Evolutionary conservation across 1,140 invertebrate genomes (phyloP).

Genomic region (Drosophila biarmipes): DNA sequence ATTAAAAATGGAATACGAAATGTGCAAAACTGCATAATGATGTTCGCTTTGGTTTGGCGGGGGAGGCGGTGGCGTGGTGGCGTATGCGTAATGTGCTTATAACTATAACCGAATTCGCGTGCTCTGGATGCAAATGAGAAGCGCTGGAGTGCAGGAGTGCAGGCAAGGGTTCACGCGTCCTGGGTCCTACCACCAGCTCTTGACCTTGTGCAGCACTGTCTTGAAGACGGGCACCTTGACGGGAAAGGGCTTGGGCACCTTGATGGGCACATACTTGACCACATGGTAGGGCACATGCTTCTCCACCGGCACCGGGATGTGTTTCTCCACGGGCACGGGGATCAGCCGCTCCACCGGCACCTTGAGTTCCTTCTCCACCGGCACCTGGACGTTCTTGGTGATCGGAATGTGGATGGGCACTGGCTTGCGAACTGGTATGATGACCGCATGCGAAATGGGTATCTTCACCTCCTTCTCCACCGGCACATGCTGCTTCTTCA

Average conservation of each 20-base stretch:
- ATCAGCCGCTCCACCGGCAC: constrained; percentile 90
- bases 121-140: constrained; percentile 30
- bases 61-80: background rate
- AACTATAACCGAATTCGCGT: constrained; percentile 49
- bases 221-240: constrained; percentile 91
- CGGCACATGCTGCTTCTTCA: constrained; percentile 89
- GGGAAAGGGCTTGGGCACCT: constrained; percentile 90
- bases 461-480: constrained; percentile 88
- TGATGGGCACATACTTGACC: constrained; percentile 90
- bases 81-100: constrained; percentile 63
- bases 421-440: constrained; percentile 89
- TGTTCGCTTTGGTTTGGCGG: constrained; percentile 48
- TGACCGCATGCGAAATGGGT: constrained; percentile 89
- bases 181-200: constrained; percentile 80
- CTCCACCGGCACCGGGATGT: constrained; percentile 90
- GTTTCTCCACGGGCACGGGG: constrained; percentile 90
- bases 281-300: constrained; percentile 89
- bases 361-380: constrained; percentile 89
- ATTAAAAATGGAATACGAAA: constrained; percentile 47
- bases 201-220: constrained; percentile 87
- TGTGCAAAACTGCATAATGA: constrained; percentile 54
- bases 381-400: constrained; percentile 89
- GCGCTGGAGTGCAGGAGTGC: background rate
- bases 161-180: background rate
- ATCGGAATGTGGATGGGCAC: constrained; percentile 91